A percentile compares a stretch with the other conserved stretches of the same genome.
phyloP scores from a whole-genome alignment of 2,113 vertebrate species.

The Isichthys henryi region DNA sequence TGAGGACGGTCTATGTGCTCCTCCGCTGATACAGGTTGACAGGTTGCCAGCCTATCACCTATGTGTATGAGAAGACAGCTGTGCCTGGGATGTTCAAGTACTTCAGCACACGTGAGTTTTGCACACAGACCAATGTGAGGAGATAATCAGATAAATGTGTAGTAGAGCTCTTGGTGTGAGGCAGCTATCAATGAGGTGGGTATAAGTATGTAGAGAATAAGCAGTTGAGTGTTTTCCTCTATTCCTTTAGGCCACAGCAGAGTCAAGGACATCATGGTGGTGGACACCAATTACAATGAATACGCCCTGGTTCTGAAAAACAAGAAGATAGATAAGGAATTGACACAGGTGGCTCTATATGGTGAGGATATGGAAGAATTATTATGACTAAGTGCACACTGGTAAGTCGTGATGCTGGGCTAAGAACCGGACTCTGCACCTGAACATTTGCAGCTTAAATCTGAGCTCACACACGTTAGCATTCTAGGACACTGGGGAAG shows the following conservation, averaged over 20 bases:
- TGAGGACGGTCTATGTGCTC: background rate
- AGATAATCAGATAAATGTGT: background rate
- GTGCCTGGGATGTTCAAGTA: constrained; percentile 57
- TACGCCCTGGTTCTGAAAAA: constrained; percentile 63
- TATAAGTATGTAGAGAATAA: background rate
- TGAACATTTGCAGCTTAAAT: background rate
- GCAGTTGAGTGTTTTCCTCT: background rate
- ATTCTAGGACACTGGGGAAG: background rate
- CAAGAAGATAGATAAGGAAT: constrained; percentile 59
- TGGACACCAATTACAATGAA: constrained; percentile 63
- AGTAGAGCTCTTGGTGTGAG: background rate
- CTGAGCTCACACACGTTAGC: background rate
- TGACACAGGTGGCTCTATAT: constrained; percentile 62
- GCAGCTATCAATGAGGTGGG: background rate
- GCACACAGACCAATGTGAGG: background rate
- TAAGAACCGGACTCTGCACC: background rate
- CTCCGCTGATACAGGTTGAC: constrained; percentile 35
- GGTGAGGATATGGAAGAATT: constrained; percentile 41
- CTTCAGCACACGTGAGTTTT: constrained; percentile 61
- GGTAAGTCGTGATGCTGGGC: background rate
- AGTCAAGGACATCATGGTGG: constrained; percentile 64
- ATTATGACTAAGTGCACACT: background rate
- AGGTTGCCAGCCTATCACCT: constrained; percentile 41
- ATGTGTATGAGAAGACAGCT: constrained; percentile 54
- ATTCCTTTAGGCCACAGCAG: constrained; percentile 48